A percentile compares a stretch with the other conserved stretches of the same genome.
phyloP scores from a whole-genome alignment of 2,113 vertebrate species.

The Dinomys branickii region DNA sequence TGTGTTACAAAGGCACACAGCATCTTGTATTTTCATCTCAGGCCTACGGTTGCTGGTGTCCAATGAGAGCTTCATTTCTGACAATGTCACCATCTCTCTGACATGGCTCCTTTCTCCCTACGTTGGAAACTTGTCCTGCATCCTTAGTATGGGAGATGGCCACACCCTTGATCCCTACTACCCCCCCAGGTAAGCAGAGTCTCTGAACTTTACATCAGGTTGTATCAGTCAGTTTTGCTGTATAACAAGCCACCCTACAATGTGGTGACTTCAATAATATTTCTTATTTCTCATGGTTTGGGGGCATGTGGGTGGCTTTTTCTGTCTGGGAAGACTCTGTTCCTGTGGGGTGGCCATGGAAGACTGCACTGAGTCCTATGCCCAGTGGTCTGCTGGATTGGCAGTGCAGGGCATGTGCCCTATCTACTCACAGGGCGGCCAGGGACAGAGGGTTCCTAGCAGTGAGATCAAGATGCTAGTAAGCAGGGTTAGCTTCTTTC shows the following conservation, averaged over 20 bases:
- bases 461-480: background rate
- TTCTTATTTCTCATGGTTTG: background rate
- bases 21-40: conserved; percentile 79
- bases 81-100: conserved; percentile 90
- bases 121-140: conserved; percentile 94
- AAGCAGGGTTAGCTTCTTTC: background rate
- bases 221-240: background rate
- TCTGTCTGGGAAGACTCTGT: background rate
- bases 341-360: background rate
- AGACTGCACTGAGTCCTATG: background rate
- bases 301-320: background rate
- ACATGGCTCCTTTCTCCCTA: conserved; percentile 95
- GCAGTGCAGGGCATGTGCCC: no score
- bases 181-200: conserved; percentile 88
- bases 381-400: background rate
- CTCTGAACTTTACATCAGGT: background rate
- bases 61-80: conserved; percentile 86
- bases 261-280: background rate
- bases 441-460: no score
- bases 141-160: conserved; percentile 92
- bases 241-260: background rate
- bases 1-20: background rate
- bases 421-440: background rate
- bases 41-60: conserved; percentile 90
- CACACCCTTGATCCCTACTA: conserved; percentile 92